These are phyloP conservation scores for Drosophila subquinaria DNA, from an alignment of 2,888 invertebrate genomes.

Conservation along the genomic window DNA sequence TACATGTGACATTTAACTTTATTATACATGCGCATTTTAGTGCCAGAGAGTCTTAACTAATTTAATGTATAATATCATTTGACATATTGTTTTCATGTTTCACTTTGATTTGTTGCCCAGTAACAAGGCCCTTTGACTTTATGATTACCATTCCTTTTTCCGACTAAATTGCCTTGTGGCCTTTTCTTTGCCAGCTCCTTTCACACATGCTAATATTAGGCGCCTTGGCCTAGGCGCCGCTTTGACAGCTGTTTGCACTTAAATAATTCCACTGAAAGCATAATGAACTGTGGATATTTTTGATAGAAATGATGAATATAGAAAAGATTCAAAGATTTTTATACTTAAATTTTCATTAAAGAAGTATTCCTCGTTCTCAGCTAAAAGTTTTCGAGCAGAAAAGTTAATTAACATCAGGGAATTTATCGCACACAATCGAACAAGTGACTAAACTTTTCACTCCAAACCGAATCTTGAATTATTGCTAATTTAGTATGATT, in stretches of 20 bases:
- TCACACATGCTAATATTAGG: constrained; percentile 55
- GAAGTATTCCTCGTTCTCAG: no score
- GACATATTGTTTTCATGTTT: constrained; percentile 83
- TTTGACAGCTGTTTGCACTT: constrained; percentile 28
- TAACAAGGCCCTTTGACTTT: constrained; percentile 46
- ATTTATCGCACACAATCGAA: no score
- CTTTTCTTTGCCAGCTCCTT: constrained; percentile 6
- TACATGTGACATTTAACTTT: constrained; percentile 61
- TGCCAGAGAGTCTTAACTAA: constrained; percentile 73
- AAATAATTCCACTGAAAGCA: constrained; percentile 35
- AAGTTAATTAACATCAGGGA: no score
- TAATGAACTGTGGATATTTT: neutral
- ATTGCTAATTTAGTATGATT: no score
- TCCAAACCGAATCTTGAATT: no score
- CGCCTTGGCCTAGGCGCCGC: constrained; percentile 35
- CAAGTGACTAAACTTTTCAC: no score
- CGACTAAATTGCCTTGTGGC: neutral
- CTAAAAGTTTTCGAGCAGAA: no score
- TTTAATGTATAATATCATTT: constrained; percentile 83
- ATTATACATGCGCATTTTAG: constrained; percentile 63
- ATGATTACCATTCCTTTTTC: neutral
- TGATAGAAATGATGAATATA: neutral
- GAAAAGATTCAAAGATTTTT: neutral
- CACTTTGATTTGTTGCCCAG: constrained; percentile 75
- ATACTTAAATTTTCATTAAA: no score